Percentiles rank a stretch among this genome's conserved stretches.
These are phyloP conservation scores for Saturnia pavonia DNA, from an alignment of 2,888 invertebrate genomes.

Conservation along the genomic window DNA sequence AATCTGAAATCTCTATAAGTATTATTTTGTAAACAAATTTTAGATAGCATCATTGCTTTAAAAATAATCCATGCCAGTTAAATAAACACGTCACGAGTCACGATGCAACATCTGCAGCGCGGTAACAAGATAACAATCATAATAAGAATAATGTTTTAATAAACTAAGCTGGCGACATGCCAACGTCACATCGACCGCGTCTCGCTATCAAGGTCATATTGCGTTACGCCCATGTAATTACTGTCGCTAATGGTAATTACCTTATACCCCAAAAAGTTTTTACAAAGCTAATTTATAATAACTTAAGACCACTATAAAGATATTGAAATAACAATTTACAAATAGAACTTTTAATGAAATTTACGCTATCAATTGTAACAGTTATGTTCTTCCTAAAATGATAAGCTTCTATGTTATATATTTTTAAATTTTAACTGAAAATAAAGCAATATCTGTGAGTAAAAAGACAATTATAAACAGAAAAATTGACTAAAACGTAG, in stretches of 20 bases:
- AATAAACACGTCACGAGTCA: background rate
- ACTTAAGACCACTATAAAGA: too few species aligned
- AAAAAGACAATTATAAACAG: too few species aligned
- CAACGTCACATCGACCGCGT: background rate
- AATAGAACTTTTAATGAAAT: too few species aligned
- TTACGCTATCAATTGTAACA: too few species aligned
- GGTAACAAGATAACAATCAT: slow-evolving; percentile 1
- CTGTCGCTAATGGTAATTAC: background rate
- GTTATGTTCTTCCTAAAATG: too few species aligned
- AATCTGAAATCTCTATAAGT: too few species aligned
- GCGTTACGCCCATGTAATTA: background rate
- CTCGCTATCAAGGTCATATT: background rate
- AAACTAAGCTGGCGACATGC: background rate
- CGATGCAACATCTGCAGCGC: background rate
- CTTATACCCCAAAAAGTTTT: background rate
- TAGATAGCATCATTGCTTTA: background rate
- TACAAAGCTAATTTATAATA: background rate
- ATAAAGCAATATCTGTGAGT: too few species aligned
- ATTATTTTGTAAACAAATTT: background rate
- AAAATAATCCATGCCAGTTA: background rate
- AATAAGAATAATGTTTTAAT: slow-evolving; percentile 8
- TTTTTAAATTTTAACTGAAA: too few species aligned
- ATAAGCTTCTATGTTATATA: too few species aligned
- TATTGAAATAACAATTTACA: too few species aligned
- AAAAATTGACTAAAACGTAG: too few species aligned